Base-by-base conservation (phyloP, 2,797 vertebrate species). In the Chaetophractus vellerosus region DNA sequence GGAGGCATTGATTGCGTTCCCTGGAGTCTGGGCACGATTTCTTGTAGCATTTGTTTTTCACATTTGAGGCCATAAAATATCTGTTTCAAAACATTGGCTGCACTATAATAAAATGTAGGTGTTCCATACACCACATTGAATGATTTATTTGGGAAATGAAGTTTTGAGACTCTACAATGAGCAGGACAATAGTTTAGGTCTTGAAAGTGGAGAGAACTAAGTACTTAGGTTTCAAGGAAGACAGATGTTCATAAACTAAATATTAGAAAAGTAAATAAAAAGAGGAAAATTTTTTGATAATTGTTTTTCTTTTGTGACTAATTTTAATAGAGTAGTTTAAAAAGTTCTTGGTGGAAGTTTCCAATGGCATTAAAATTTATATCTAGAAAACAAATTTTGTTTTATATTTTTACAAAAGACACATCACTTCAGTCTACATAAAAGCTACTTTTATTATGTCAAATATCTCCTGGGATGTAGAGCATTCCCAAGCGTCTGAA, bases 321-420 rank as follows among this genome's bases (percentile, higher is more conserved):
- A 90, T 95, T 95, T 72, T 68, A 3, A 55, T 81, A 94, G 1
- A 5, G 19, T 55, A 0, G 21, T 26, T 92, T 94, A 38, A 41
- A 78, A 84, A 90, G 16, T 63, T 28, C 7, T 79, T 87, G 14
- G 21, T 93, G 75, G 89, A 96, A 66, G 5, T 59, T 74, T 28
- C 66, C 59, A 80, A 61, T 50, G 82, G 33, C 69, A 87, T 83
- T 94, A 91, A 83, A 83, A 91, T 88, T 74, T 48, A 96, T 79
- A 86, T 61, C 24, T 81, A 76, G 33, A 31, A 24, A 6, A 76
- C 36, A 71, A 3, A 68, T 93, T 89, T 79, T 85, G 21, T 79
- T 31, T 88, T 68, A 81, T 8, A n/a, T 45, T 69, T 93, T 89
- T 88, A 45, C 21, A 64, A 94, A 95, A 78, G 38, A 0, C 19